Evolutionary conservation across 2,113 vertebrate genomes (phyloP).

Genomic region (Cricetomys ansorgei): DNA sequence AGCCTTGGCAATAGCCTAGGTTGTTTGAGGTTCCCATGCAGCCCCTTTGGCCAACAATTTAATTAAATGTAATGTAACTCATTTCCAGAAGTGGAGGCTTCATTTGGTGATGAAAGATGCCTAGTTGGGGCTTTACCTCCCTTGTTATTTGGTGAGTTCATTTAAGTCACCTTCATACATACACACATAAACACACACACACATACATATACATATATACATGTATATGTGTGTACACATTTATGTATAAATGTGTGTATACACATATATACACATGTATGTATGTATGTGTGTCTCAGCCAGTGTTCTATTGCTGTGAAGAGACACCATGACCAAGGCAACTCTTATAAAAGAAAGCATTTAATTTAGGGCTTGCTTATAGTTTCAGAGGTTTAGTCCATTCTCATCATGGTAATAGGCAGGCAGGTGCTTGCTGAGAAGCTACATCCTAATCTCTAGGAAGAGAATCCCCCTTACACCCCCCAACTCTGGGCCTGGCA

Average conservation of each 20-base stretch:
- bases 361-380: background rate
- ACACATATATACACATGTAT: no score
- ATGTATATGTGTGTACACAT: no score
- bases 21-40: background rate
- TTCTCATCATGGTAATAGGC: background rate
- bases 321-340: background rate
- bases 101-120: background rate
- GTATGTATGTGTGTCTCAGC: no score
- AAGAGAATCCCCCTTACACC: no score
- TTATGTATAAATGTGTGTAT: no score
- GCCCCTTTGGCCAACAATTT: background rate
- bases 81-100: background rate
- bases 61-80: background rate
- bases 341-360: background rate
- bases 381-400: background rate
- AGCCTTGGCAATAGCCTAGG: background rate
- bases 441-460: background rate
- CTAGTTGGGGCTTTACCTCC: background rate
- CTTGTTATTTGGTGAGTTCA: background rate
- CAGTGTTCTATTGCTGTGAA: no score
- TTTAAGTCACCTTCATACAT: background rate
- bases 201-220: no score
- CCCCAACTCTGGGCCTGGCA: background rate
- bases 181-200: no score
- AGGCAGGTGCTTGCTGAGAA: background rate